phyloP scores from a whole-genome alignment of 2,113 vertebrate species.

The Prinia subflava region DNA sequence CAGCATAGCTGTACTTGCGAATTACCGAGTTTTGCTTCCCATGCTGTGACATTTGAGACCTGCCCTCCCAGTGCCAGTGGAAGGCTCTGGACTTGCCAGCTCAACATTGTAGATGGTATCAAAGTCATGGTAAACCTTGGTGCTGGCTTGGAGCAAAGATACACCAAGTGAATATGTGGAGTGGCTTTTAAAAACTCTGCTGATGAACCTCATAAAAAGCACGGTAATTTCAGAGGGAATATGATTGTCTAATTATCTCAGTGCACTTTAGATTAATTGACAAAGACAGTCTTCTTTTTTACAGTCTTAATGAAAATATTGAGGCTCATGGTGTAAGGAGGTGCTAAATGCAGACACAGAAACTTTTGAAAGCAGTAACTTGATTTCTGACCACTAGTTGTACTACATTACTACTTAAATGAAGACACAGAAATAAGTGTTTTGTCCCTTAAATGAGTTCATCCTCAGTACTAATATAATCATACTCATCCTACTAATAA shows the following conservation, averaged over 20 bases:
- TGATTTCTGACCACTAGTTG: background rate
- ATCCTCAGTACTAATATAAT: no score
- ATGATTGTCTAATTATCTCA: background rate
- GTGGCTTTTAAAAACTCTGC: background rate
- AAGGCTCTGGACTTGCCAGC: background rate
- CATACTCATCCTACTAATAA: no score
- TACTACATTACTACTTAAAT: background rate
- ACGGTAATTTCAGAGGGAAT: background rate
- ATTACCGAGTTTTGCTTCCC: fast-evolving
- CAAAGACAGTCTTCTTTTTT: background rate
- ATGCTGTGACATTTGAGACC: background rate
- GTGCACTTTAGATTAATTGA: background rate
- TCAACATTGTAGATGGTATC: fast-evolving
- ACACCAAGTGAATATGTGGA: background rate
- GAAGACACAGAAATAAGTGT: background rate
- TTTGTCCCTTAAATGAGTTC: background rate
- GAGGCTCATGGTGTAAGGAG: background rate
- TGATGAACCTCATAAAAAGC: background rate
- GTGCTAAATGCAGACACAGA: background rate
- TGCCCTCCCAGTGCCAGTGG: fast-evolving
- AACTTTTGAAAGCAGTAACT: background rate
- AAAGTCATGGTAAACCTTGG: background rate
- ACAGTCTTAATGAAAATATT: background rate
- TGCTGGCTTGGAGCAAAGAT: background rate
- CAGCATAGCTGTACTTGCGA: background rate